Evolutionary conservation across 2,113 vertebrate genomes (phyloP).

Genomic region (Hepsetus odoe): DNA sequence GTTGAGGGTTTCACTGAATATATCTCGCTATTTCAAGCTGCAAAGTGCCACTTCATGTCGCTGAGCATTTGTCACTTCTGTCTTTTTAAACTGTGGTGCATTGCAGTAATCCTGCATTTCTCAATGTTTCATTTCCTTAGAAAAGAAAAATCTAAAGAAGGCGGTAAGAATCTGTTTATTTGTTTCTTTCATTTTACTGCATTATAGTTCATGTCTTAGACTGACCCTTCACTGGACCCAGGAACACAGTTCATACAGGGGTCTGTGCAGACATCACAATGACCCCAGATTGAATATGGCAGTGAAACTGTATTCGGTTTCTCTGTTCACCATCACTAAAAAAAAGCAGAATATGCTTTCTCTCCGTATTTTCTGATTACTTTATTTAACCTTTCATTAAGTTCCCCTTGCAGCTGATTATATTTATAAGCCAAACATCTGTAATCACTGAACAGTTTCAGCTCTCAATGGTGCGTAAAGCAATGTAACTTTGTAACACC

Average conservation of each 20-base stretch:
- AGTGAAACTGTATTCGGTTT: background rate
- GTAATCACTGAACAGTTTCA: background rate
- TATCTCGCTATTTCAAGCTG: too few relatives aligned
- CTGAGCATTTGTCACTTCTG: background rate
- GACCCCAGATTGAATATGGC: background rate
- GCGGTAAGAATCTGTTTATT: constrained; percentile 36
- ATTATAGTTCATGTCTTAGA: background rate
- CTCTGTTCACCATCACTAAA: background rate
- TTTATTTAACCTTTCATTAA: background rate
- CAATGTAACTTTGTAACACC: background rate
- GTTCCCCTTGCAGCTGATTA: background rate
- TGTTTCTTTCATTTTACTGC: background rate
- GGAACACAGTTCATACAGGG: background rate
- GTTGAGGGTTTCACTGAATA: too few relatives aligned
- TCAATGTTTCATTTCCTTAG: constrained; percentile 22
- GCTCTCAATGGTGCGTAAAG: background rate
- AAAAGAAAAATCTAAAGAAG: constrained; percentile 13
- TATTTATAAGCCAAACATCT: background rate
- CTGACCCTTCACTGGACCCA: background rate
- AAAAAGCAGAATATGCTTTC: background rate
- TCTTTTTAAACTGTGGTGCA: background rate
- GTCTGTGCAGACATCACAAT: background rate
- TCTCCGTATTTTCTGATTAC: background rate
- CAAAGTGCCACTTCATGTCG: background rate
- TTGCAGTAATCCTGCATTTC: background rate